Evolutionary conservation across 2,888 invertebrate genomes (phyloP), one percentile per base, ranked within the genome.

Genomic region (Steromphala cineraria): DNA sequence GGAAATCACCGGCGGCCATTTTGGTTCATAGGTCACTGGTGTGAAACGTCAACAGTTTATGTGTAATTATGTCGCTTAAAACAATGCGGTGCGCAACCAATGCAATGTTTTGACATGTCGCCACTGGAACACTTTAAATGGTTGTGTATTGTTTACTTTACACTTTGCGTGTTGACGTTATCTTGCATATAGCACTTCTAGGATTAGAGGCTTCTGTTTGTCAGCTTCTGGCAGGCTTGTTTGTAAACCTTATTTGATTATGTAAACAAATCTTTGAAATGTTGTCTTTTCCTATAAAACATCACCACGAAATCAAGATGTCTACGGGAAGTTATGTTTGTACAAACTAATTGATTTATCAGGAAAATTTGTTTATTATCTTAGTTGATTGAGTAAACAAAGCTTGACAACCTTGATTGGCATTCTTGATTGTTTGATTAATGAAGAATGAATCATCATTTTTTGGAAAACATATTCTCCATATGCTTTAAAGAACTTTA

Each of bases 1-100:
- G 62, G 17, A 62, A 28, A 62, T 17, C 62, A 28, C 62, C 62
- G 28, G 62, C 10, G 62, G 62, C 62, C 62, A 62, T 62, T 28
- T 62, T 28, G 62, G 62, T 13, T 28, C 21, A 15, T 24, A 62
- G 62, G 62, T 62, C 62, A 62, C 21, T 28, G 17, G 62, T 28
- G 62, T 62, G 62, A 62, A 62, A 62, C 62, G 62, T 62, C 62
- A 62, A 62, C 62, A 62, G 62, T 62, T 62, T 62, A 17, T 62
- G 62, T 24, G 62, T 62, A 62, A 62, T 62, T 62, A 28, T 4
- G 28, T 62, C 62, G 28, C 15, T 4, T 62, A 19, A 62, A 62
- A 24, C 17, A 62, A 0, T 5, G 28, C 21, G 15, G 5, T 21
- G 62, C 28, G 24, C 17, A 62, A 24, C 24, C 21, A 13, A 24